Evolutionary conservation across 53 echinoderm and acorn worm species (phyloP), one percentile per base, ranked within the genome.

Genomic region (Crossaster papposus): DNA sequence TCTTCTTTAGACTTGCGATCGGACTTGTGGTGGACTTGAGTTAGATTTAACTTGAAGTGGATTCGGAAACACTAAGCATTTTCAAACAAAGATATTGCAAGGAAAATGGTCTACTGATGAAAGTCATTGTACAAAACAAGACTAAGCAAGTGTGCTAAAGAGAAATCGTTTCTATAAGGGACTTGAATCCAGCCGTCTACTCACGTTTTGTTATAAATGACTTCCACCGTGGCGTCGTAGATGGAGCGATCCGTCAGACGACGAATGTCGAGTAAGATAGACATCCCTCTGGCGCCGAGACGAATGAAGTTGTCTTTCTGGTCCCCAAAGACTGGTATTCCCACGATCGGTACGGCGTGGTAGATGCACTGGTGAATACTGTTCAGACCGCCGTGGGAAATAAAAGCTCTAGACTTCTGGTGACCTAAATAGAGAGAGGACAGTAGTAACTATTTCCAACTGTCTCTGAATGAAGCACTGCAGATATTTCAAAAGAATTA

Each of bases 371-470:
- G 90, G 38, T 90, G 83, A 6, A 90, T 55, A 20, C 90, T 77
- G 68, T 83, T 90, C 29, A 90, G 63, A 29, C 90, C 90, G 28
- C 90, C 83, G 83, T 90, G 90, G 83, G 74, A 83, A 75, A 90
- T 83, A 31, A 90, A 83, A 75, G 77, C 75, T 37, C 53, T 81
- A 0, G 64, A 51, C 30, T 76, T 90, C 11, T 83, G 83, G 51
- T 72, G 74, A n/a, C 83, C 90, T 90, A 70, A 36, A 35, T 12
- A 33, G 36, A 0, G 31, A 15, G 15, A 74, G 3, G 3, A 2
- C 1, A 5, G 75, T 20, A 33, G 31, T 32, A 13, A 18, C 36
- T 71, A 71, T 71, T 30, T 71, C 26, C 13, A 12, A 30, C 23
- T 14, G 71, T 71, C 6, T 20, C 71, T 2, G 31, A 71, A 30